Evolutionary conservation across 2,888 invertebrate species (phyloP).

Genomic region (Perithous albicinctus): DNA sequence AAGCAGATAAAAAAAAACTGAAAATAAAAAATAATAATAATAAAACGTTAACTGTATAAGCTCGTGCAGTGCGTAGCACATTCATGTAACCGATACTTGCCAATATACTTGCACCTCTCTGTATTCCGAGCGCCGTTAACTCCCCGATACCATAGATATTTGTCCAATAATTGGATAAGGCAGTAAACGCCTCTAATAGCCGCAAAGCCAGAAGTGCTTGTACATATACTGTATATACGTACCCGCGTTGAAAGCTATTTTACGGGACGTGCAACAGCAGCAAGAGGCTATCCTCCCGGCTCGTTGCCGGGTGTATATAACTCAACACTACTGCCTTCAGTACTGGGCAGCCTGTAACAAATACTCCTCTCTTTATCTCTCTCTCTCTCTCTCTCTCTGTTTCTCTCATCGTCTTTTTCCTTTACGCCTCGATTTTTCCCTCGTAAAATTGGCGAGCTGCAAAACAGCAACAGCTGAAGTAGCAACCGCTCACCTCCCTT

Average conservation of each 20-base stretch:
- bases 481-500: constrained; percentile 28
- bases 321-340: constrained; percentile 30
- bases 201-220: constrained; percentile 69
- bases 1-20: not conserved
- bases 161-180: constrained; percentile 82
- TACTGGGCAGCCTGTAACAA: constrained; percentile 49
- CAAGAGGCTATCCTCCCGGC: constrained; percentile 55
- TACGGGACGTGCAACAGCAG: constrained; percentile 70
- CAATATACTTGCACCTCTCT: not conserved
- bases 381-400: constrained; percentile 46
- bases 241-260: constrained; percentile 77
- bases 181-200: constrained; percentile 81
- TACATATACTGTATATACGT: constrained; percentile 63
- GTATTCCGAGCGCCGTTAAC: constrained; percentile 20
- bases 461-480: constrained; percentile 42
- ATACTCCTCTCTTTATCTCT: constrained; percentile 43
- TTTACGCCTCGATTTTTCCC: constrained; percentile 61
- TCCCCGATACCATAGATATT: constrained; percentile 71
- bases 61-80: not conserved
- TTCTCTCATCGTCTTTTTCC: constrained; percentile 61
- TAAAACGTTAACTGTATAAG: not conserved
- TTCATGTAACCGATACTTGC: not conserved
- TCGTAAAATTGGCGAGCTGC: constrained; percentile 67
- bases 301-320: constrained; percentile 63
- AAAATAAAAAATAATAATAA: not conserved